Percentiles rank a stretch among this genome's conserved stretches.
These are phyloP conservation scores for Amphiprion clarkii DNA, from an alignment of 2,797 vertebrate genomes.

Conservation along the genomic window DNA sequence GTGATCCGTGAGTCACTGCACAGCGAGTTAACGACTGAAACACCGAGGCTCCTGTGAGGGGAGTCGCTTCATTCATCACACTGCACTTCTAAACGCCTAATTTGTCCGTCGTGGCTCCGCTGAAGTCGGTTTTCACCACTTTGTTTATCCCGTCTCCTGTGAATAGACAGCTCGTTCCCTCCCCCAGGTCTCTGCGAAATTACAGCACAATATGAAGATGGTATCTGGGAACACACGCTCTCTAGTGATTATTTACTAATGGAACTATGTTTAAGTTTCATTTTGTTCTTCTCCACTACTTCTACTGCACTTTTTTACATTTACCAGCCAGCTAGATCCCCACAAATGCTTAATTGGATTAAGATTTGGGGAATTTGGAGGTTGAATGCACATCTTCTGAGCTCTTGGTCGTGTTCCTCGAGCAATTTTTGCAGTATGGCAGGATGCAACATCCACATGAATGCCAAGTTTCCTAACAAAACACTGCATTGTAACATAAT, in stretches of 20 bases:
- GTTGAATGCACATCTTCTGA: too few species aligned
- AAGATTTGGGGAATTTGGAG: too few species aligned
- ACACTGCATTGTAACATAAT: too few species aligned
- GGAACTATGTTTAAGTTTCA: too few species aligned
- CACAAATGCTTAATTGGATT: too few species aligned
- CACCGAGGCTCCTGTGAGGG: conserved; percentile 41
- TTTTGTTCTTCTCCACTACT: too few species aligned
- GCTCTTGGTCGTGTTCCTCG: too few species aligned
- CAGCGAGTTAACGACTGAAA: conserved; percentile 52
- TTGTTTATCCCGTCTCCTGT: conserved; percentile 6
- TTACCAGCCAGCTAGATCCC: too few species aligned
- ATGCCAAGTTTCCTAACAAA: too few species aligned
- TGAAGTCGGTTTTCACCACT: not conserved
- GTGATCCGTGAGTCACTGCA: conserved; percentile 57
- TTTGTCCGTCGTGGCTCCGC: conserved; percentile 38
- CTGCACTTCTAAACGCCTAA: conserved; percentile 1
- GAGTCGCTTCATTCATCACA: conserved; percentile 61
- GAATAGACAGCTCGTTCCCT: not conserved
- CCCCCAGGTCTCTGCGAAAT: not conserved
- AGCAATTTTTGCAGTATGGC: too few species aligned
- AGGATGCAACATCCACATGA: too few species aligned
- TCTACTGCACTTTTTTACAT: too few species aligned
- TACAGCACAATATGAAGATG: not conserved
- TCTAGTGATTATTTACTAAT: conserved; percentile 2
- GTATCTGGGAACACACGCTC: not conserved